Conservation (phyloP, 2,888 invertebrate genomes). For the Hemicrepidius hirtus region DNA sequence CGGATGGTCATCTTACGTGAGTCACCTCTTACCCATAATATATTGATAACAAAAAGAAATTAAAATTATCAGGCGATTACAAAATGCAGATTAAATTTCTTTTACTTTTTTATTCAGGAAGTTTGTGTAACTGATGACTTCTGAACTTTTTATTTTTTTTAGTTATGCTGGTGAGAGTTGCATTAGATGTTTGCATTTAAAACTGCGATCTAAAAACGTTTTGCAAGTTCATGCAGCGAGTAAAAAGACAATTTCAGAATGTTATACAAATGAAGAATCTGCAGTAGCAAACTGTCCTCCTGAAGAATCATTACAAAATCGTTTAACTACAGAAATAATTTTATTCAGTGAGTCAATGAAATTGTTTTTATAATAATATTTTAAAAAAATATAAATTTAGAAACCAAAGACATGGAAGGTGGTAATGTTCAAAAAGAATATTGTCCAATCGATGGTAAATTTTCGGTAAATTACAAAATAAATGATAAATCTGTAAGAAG, state of each 20-base stretch:
- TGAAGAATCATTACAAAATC: constrained; percentile 67
- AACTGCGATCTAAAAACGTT: constrained; percentile 76
- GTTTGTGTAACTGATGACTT: no score
- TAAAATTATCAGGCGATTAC: no score
- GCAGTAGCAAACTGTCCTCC: constrained; percentile 77
- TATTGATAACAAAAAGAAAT: no score
- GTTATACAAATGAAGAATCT: constrained; percentile 77
- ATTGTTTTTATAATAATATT: constrained; percentile 20
- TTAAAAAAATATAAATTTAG: constrained; percentile 64
- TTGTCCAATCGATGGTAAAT: constrained; percentile 79
- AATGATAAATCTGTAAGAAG: constrained; percentile 72
- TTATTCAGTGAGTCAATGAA: constrained; percentile 74
- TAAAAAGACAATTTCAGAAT: constrained; percentile 74
- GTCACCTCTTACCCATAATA: no score
- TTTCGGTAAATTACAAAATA: constrained; percentile 75
- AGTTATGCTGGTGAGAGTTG: constrained; percentile 76
- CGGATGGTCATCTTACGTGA: no score
- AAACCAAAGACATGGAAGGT: constrained; percentile 74
- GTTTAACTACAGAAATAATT: constrained; percentile 72
- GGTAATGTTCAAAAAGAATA: constrained; percentile 75
- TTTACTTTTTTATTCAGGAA: no score
- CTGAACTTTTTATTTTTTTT: not conserved
- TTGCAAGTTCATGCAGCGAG: constrained; percentile 77
- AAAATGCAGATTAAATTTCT: no score
- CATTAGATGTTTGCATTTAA: constrained; percentile 77